Conservation (phyloP, 2,797 vertebrate species). For the Microctenopoma stevenorrisi region DNA sequence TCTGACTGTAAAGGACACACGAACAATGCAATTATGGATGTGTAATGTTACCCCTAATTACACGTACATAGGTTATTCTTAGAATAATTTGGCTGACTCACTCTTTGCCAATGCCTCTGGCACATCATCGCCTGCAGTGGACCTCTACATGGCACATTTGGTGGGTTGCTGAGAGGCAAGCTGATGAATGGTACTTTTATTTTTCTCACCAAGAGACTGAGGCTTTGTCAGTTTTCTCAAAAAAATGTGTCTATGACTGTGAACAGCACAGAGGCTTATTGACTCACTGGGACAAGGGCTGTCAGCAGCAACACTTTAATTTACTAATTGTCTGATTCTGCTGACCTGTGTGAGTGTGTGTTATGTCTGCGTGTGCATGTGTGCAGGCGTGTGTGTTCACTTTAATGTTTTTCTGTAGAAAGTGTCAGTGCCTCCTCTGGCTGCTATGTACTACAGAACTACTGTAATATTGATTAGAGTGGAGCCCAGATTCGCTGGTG, state of each 20-base stretch:
- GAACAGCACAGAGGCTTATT: conserved; percentile 69
- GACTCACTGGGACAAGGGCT: conserved; percentile 81
- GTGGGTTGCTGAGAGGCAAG: conserved; percentile 42
- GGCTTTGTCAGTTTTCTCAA: conserved; percentile 38
- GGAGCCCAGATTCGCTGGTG: conserved; percentile 44
- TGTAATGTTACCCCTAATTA: conserved; percentile 45
- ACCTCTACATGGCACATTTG: conserved; percentile 48
- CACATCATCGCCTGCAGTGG: conserved; percentile 43
- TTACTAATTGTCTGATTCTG: conserved; percentile 71
- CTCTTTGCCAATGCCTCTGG: conserved; percentile 49
- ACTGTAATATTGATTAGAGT: conserved; percentile 57
- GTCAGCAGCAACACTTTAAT: conserved; percentile 75
- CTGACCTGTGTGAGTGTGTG: conserved; percentile 70
- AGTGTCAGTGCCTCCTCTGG: conserved; percentile 62
- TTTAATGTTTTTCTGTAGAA: conserved; percentile 48
- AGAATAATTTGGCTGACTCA: conserved; percentile 53
- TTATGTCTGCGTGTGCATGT: conserved; percentile 26
- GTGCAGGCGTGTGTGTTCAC: conserved; percentile 17
- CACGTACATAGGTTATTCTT: conserved; percentile 30
- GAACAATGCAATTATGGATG: conserved; percentile 52
- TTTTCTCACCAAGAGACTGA: conserved; percentile 50
- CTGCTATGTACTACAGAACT: conserved; percentile 60
- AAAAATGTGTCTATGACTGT: conserved; percentile 57
- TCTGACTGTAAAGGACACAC: conserved; percentile 37
- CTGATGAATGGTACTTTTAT: conserved; percentile 52